Evolutionary conservation across 2,888 invertebrate genomes (phyloP).

Genomic region (Zaprionus lineosus): DNA sequence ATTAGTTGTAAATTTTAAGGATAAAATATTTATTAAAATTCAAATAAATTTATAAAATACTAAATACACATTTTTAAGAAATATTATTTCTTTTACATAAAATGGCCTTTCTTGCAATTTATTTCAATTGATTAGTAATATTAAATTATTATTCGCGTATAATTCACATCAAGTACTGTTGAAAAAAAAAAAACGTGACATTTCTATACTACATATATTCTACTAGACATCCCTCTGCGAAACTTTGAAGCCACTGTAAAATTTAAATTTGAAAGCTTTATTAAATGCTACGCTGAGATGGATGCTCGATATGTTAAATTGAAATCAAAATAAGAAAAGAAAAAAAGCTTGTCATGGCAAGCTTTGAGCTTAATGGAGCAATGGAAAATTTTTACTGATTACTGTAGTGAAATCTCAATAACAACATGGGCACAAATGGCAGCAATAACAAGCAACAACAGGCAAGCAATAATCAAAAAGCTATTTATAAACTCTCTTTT

Average conservation of each 20-base stretch:
- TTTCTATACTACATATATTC: too few relatives aligned
- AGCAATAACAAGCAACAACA: slow-evolving; percentile 16
- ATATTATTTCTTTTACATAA: not conserved
- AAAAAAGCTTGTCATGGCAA: slow-evolving; percentile 24
- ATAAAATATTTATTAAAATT: slow-evolving; percentile 73
- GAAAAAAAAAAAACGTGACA: too few relatives aligned
- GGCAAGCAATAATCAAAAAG: not conserved
- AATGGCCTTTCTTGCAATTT: not conserved
- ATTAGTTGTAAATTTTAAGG: slow-evolving; percentile 72
- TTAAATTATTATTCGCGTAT: too few relatives aligned
- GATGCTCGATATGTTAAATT: too few relatives aligned
- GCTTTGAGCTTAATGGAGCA: slow-evolving; percentile 46
- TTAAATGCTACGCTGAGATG: too few relatives aligned
- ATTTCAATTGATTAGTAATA: too few relatives aligned
- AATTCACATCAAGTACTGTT: too few relatives aligned
- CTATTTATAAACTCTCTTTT: not conserved
- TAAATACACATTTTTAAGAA: slow-evolving; percentile 23
- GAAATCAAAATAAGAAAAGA: not conserved
- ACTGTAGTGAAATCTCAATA: slow-evolving; percentile 9
- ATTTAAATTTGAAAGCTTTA: too few relatives aligned
- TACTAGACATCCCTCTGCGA: too few relatives aligned
- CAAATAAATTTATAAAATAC: slow-evolving; percentile 65
- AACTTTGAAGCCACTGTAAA: too few relatives aligned
- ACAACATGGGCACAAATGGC: slow-evolving; percentile 17
- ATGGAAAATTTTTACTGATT: slow-evolving; percentile 61